Conservation (phyloP, 2,797 vertebrate species). For the Gadopsis bispinosus region DNA sequence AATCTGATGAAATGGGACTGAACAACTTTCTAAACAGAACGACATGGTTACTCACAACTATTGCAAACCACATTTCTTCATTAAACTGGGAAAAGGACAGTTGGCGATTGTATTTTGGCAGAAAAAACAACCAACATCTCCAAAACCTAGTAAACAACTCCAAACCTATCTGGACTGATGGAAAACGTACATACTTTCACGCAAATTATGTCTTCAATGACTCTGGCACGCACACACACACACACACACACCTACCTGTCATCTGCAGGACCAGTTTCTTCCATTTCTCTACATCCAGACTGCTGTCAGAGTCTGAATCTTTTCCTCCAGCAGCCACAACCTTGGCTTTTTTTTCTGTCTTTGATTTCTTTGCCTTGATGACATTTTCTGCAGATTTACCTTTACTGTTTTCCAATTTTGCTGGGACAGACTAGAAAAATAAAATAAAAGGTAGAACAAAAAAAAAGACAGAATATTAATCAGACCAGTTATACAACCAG, state of each 20-base stretch:
- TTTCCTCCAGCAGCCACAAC: slow-evolving; percentile 28
- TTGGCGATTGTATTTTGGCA: not conserved
- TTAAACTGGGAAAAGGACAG: not conserved
- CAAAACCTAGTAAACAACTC: no score
- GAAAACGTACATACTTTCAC: not conserved
- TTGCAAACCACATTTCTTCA: not conserved
- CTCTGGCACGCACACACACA: no score
- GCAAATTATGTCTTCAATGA: not conserved
- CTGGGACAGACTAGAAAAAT: slow-evolving; percentile 40
- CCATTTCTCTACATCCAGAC: slow-evolving; percentile 87
- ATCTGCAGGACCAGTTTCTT: slow-evolving; percentile 72
- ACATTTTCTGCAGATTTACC: slow-evolving; percentile 35
- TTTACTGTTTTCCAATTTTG: slow-evolving; percentile 65
- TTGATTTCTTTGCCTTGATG: slow-evolving; percentile 60
- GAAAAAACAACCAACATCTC: not conserved
- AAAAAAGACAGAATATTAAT: not conserved
- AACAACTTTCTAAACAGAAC: not conserved
- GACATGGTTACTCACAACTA: not conserved
- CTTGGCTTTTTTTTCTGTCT: slow-evolving; percentile 15
- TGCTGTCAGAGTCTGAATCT: slow-evolving; percentile 85
- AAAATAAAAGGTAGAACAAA: not conserved
- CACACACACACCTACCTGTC: slow-evolving; percentile 70
- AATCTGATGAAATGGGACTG: not conserved
- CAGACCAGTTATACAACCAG: not conserved
- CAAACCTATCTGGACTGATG: not conserved